These are phyloP conservation scores for Macrotus californicus DNA, from an alignment of 2,113 vertebrate species.

Conservation along the genomic window DNA sequence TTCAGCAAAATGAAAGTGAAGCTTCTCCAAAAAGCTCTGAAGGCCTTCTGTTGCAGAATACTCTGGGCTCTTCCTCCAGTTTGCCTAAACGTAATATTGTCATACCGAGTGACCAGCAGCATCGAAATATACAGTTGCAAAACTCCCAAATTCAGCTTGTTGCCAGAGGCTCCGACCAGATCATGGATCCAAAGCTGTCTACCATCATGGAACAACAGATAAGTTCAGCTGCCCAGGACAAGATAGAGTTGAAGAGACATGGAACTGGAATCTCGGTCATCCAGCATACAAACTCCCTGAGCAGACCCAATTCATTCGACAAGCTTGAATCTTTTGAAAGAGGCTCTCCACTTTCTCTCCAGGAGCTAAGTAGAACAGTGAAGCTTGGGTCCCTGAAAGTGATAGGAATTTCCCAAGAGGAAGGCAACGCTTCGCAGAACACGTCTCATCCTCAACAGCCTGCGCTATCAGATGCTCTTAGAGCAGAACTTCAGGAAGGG, in stretches of 20 bases:
- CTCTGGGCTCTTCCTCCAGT: slow-evolving; percentile 65
- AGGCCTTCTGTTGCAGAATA: slow-evolving; percentile 70
- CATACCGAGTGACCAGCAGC: slow-evolving; percentile 76
- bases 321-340: slow-evolving; percentile 88
- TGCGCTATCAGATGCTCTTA: slow-evolving; percentile 65
- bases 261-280: slow-evolving; percentile 96
- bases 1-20: slow-evolving; percentile 86
- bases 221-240: slow-evolving; percentile 78
- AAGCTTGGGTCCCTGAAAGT: slow-evolving; percentile 77
- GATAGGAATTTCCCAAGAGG: slow-evolving; percentile 73
- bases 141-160: slow-evolving; percentile 85
- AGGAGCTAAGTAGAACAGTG: slow-evolving; percentile 76
- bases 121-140: slow-evolving; percentile 78
- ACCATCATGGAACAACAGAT: slow-evolving; percentile 83
- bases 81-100: slow-evolving; percentile 75
- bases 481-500: slow-evolving; percentile 76
- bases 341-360: slow-evolving; percentile 81
- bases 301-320: slow-evolving; percentile 92
- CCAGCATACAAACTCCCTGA: slow-evolving; percentile 96
- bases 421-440: slow-evolving; percentile 62
- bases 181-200: slow-evolving; percentile 80
- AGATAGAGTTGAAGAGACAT: slow-evolving; percentile 88
- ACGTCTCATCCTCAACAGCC: slow-evolving; percentile 75
- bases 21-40: slow-evolving; percentile 82
- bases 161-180: slow-evolving; percentile 79